Conservation (phyloP, 2,113 vertebrate genomes). For the Dromaius novaehollandiae region DNA sequence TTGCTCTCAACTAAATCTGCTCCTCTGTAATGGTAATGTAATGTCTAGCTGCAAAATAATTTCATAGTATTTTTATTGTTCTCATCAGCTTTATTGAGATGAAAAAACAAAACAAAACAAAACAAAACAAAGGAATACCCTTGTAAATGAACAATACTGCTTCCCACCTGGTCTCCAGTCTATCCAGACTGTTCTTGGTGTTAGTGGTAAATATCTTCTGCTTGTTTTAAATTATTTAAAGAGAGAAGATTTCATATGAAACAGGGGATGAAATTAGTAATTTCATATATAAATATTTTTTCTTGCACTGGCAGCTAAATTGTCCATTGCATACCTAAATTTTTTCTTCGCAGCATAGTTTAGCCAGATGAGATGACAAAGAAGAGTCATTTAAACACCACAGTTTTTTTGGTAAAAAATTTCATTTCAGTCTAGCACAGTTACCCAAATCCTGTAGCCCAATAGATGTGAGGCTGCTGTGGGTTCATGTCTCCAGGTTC, state of each 20-base stretch:
- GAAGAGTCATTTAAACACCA: neutral
- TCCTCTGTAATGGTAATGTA: neutral
- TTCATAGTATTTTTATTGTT: slow-evolving; percentile 27
- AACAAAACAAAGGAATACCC: neutral
- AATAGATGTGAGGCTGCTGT: neutral
- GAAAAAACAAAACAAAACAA: neutral
- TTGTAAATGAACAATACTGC: neutral
- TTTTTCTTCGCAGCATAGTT: neutral
- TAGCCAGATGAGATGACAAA: neutral
- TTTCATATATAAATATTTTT: neutral
- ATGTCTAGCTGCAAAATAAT: neutral
- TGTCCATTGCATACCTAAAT: neutral
- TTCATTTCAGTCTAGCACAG: neutral
- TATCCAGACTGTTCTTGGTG: neutral
- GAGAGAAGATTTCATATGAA: neutral
- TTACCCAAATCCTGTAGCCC: neutral
- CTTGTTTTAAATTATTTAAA: neutral
- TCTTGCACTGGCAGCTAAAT: neutral
- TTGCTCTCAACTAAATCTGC: neutral
- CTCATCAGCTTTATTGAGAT: neutral
- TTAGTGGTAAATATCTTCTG: too few species aligned
- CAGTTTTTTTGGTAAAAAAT: neutral
- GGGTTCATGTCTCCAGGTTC: neutral
- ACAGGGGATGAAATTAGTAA: neutral
- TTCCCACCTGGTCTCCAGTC: neutral